A percentile compares a stretch with the other conserved stretches of the same genome.
These are phyloP conservation scores for Venustoraphidia nigricollis DNA, from an alignment of 2,888 invertebrate species.

Conservation along the genomic window DNA sequence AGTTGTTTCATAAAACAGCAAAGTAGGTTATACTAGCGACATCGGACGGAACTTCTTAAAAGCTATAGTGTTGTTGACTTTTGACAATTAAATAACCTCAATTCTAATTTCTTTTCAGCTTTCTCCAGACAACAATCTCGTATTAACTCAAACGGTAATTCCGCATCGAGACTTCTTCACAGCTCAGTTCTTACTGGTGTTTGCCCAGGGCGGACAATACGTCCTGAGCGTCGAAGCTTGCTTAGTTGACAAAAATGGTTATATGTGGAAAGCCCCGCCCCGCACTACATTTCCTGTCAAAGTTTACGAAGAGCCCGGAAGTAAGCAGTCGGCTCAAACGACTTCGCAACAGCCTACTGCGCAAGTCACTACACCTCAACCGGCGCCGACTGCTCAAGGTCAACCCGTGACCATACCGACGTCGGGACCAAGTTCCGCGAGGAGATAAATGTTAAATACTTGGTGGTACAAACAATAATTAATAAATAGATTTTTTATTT, in stretches of 20 bases:
- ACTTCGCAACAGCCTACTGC: neutral
- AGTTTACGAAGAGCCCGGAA: conserved; percentile 45
- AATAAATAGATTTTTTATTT: too few relatives aligned
- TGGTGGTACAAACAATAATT: too few relatives aligned
- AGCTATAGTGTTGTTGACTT: too few relatives aligned
- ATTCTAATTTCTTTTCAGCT: neutral
- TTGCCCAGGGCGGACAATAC: conserved; percentile 52
- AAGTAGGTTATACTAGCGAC: too few relatives aligned
- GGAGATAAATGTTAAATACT: too few relatives aligned
- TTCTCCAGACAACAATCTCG: conserved; percentile 17
- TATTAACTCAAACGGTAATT: conserved; percentile 63
- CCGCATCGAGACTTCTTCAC: conserved; percentile 92
- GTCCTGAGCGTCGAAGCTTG: conserved; percentile 71
- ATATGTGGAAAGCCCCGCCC: conserved; percentile 84
- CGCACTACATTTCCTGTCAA: conserved; percentile 59
- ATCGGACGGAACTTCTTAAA: too few relatives aligned
- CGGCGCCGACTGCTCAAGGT: too few relatives aligned
- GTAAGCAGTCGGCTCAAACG: neutral
- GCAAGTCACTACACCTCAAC: neutral
- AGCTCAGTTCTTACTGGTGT: conserved; percentile 73
- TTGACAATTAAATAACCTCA: too few relatives aligned
- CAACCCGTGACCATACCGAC: too few relatives aligned
- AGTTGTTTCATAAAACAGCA: too few relatives aligned
- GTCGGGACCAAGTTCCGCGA: too few relatives aligned
- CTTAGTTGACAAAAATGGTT: conserved; percentile 68